Evolutionary conservation across 2,888 invertebrate species (phyloP).

Genomic region (Andrena fulva): DNA sequence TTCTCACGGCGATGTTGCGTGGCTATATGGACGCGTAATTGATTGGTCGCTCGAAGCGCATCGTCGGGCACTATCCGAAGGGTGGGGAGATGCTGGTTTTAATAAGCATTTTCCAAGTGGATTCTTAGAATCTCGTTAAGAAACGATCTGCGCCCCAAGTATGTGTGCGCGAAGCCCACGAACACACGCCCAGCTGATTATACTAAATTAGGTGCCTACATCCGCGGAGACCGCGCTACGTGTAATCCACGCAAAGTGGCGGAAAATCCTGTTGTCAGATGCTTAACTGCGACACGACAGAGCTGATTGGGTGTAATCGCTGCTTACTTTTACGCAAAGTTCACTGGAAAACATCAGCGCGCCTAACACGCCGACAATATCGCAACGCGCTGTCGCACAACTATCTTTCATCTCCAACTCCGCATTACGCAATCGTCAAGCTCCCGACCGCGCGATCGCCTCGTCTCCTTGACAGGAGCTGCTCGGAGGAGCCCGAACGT

Average conservation of each 20-base stretch:
- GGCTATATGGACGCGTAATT: conserved; percentile 43
- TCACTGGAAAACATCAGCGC: neutral
- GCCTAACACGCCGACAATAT: neutral
- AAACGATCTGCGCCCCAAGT: conserved; percentile 73
- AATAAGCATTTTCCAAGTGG: conserved; percentile 72
- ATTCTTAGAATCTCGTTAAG: conserved; percentile 76
- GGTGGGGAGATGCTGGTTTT: conserved; percentile 55
- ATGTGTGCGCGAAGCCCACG: conserved; percentile 47
- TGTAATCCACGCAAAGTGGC: conserved; percentile 13
- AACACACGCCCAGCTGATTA: conserved; percentile 47
- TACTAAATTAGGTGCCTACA: conserved; percentile 52
- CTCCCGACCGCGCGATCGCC: neutral
- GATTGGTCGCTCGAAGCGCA: conserved; percentile 52
- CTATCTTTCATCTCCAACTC: neutral
- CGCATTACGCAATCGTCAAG: no score
- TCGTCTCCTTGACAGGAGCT: neutral
- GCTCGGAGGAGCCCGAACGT: no score
- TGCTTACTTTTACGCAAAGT: neutral
- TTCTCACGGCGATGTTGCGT: conserved; percentile 51
- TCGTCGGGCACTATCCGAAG: conserved; percentile 27
- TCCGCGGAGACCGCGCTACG: conserved; percentile 2
- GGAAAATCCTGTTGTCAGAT: neutral
- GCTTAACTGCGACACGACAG: neutral
- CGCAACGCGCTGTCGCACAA: neutral
- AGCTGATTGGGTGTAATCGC: neutral